These are phyloP conservation scores for Xanthia togata DNA, from an alignment of 2,888 invertebrate species.

Conservation along the genomic window DNA sequence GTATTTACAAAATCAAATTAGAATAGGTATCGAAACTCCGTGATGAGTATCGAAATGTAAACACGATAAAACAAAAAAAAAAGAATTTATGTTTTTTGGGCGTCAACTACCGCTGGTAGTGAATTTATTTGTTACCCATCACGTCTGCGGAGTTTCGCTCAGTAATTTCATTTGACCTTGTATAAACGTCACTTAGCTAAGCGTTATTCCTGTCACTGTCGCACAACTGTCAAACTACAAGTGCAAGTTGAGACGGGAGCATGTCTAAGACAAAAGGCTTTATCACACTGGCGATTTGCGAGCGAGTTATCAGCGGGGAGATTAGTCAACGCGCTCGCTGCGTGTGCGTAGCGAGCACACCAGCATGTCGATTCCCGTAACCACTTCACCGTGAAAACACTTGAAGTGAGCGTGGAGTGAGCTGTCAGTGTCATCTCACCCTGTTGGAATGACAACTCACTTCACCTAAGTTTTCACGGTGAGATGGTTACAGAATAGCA, in stretches of 20 bases:
- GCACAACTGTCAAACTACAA: not conserved
- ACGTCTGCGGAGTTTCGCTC: not conserved
- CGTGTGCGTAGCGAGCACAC: too few relatives aligned
- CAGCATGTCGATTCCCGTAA: too few relatives aligned
- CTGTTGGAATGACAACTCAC: too few relatives aligned
- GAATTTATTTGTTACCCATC: not conserved
- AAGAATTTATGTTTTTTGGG: not conserved
- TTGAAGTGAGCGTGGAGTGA: too few relatives aligned
- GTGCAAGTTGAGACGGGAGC: not conserved
- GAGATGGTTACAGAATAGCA: too few relatives aligned
- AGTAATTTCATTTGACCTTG: not conserved
- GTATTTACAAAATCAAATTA: not conserved
- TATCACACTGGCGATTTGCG: too few relatives aligned
- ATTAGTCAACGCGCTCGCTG: too few relatives aligned
- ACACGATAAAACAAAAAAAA: not conserved
- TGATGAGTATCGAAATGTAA: not conserved
- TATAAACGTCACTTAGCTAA: not conserved
- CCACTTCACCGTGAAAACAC: too few relatives aligned
- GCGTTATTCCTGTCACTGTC: not conserved
- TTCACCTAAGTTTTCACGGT: too few relatives aligned
- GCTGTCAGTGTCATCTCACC: too few relatives aligned
- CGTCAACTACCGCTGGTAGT: not conserved
- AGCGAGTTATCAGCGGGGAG: too few relatives aligned
- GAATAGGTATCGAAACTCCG: not conserved
- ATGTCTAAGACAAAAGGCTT: not conserved